Percentiles rank a stretch among this genome's conserved stretches.
Conservation (phyloP, 2,113 vertebrate genomes). For the Balaeniceps rex region DNA sequence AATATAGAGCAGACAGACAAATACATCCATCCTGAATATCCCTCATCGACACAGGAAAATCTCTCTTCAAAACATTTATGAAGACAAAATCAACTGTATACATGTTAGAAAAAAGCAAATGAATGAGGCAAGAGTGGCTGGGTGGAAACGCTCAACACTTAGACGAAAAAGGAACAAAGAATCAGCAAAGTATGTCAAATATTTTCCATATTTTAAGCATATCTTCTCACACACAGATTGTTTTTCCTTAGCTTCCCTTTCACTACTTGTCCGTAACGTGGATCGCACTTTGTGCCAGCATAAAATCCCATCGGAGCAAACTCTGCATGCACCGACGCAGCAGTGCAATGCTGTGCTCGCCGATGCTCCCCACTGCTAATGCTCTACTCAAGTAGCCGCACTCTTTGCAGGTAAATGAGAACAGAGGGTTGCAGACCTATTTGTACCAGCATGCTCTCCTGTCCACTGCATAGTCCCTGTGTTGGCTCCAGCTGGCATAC, state of each 20-base stretch:
- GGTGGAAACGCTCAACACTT: not conserved
- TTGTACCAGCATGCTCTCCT: not conserved
- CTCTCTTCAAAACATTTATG: not conserved
- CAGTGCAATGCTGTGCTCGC: rapidly evolving
- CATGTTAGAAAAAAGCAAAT: not conserved
- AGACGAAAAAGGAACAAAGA: not conserved
- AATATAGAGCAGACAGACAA: not conserved
- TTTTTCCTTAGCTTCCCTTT: not conserved
- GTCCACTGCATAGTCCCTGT: rapidly evolving
- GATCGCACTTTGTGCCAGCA: not conserved
- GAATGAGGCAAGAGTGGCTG: not conserved
- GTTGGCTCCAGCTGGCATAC: not conserved
- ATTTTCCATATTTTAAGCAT: not conserved
- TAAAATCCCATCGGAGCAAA: not conserved
- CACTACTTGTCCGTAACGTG: rapidly evolving
- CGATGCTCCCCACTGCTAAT: not conserved
- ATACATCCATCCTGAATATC: not conserved
- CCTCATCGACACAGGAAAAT: not conserved
- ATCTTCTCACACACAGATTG: not conserved
- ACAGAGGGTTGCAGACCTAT: too few species aligned
- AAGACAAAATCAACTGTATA: not conserved
- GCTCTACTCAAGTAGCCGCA: not conserved
- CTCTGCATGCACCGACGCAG: not conserved
- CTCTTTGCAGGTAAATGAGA: not conserved
- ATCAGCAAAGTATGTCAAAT: not conserved